phyloP scores from a whole-genome alignment of 2,797 vertebrate genomes.

The Notamacropus eugenii region DNA sequence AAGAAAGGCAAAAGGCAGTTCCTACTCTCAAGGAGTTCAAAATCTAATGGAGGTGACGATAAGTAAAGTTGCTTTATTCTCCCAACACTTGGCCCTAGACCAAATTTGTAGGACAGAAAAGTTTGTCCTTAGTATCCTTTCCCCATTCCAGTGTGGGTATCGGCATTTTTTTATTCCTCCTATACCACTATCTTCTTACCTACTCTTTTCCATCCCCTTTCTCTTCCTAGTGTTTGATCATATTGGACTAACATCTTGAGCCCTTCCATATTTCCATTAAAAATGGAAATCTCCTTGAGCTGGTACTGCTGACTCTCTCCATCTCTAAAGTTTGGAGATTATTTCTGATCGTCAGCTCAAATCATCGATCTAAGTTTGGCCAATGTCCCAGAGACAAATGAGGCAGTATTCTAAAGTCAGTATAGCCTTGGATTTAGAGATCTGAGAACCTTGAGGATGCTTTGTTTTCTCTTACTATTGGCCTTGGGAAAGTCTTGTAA shows the following conservation, averaged over 20 bases:
- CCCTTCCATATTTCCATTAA: not conserved
- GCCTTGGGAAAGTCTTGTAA: not conserved
- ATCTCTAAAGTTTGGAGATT: not conserved
- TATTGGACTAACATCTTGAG: not conserved
- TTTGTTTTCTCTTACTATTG: not conserved
- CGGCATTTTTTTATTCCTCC: not conserved
- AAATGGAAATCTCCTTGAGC: not conserved
- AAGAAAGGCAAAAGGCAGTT: not conserved
- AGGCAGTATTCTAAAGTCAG: not conserved
- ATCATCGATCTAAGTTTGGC: not conserved
- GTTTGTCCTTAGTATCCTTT: not conserved
- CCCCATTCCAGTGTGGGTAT: not conserved
- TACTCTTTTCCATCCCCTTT: not conserved
- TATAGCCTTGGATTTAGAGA: not conserved
- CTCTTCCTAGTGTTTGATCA: not conserved
- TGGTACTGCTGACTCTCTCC: not conserved
- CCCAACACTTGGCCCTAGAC: not conserved
- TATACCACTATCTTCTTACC: not conserved
- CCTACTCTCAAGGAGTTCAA: not conserved
- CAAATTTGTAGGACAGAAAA: not conserved
- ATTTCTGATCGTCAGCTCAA: not conserved
- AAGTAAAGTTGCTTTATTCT: not conserved
- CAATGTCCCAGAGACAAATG: not conserved
- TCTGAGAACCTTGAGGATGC: not conserved
- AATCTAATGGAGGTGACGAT: not conserved